Conservation (phyloP, 2,797 vertebrate species). For the Arrhamphus sclerolepis region DNA sequence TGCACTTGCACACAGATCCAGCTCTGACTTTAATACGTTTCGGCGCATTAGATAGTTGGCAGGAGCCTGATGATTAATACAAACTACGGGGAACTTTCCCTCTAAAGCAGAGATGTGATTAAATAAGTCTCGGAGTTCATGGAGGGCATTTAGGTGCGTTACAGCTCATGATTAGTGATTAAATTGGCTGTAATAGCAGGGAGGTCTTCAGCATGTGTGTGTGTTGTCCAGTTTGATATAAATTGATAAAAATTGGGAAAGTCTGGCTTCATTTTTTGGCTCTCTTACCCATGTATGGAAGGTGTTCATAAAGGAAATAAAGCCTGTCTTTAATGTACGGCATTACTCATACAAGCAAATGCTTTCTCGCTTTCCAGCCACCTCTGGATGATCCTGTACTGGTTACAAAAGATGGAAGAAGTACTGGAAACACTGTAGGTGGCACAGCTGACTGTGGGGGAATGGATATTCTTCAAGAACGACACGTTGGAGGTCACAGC, state of each 20-base stretch:
- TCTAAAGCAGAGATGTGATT: constrained; percentile 56
- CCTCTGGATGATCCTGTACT: constrained; percentile 26
- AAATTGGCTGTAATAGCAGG: constrained; percentile 62
- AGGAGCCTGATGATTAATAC: constrained; percentile 50
- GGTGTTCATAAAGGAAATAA: constrained; percentile 22
- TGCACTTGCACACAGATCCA: constrained; percentile 23
- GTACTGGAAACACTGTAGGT: constrained; percentile 1
- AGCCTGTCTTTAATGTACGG: constrained; percentile 1
- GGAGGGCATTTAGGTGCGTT: constrained; percentile 49
- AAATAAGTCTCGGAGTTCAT: constrained; percentile 57
- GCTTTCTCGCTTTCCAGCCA: constrained; percentile 2
- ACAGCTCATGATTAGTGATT: constrained; percentile 61
- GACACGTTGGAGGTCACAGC: constrained; percentile 51
- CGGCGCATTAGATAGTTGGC: constrained; percentile 48
- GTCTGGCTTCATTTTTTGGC: constrained; percentile 26
- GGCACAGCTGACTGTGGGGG: constrained; percentile 4
- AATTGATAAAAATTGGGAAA: constrained; percentile 71
- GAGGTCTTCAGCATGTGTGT: constrained; percentile 33
- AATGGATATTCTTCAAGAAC: constrained; percentile 58
- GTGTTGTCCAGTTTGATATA: constrained; percentile 56
- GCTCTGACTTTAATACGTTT: constrained; percentile 49
- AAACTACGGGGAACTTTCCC: constrained; percentile 42
- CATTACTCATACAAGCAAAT: neutral
- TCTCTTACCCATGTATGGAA: constrained; percentile 9
- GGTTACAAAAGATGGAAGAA: constrained; percentile 11